These are phyloP conservation scores for Illadopsis cleaveri DNA, from an alignment of 2,113 vertebrate genomes.

Conservation along the genomic window DNA sequence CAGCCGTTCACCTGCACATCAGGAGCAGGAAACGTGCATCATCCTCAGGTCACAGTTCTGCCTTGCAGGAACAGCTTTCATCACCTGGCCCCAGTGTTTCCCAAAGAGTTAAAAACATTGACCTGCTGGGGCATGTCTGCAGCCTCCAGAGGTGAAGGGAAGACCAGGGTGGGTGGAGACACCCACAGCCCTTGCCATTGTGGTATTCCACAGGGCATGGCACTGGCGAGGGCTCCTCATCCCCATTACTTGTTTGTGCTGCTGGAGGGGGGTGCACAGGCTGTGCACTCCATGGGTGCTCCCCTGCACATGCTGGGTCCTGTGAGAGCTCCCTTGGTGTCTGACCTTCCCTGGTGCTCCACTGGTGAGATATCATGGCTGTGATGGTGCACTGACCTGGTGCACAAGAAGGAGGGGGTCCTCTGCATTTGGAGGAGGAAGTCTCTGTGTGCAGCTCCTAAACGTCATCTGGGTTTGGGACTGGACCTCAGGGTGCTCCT, in stretches of 20 bases:
- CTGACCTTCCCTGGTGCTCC: neutral
- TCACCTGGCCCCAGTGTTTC: neutral
- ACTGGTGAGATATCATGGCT: fast-evolving
- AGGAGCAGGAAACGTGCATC: neutral
- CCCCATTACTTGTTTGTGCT: neutral
- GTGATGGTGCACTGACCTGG: no score
- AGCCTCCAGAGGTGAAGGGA: constrained; percentile 4
- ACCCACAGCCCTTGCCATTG: neutral
- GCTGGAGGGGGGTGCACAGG: neutral
- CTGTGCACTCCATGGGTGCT: neutral
- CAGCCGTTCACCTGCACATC: neutral
- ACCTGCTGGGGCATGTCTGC: constrained; percentile 7
- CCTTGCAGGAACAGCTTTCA: constrained; percentile 8
- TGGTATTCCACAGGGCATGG: neutral
- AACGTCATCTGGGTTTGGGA: neutral
- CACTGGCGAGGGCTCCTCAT: fast-evolving
- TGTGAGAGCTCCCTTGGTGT: fast-evolving
- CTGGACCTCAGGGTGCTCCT: neutral
- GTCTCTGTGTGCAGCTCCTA: neutral
- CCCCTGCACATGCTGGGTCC: neutral
- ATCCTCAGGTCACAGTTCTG: neutral
- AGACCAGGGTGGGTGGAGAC: constrained; percentile 15
- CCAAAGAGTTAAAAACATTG: neutral
- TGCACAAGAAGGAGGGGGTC: neutral
- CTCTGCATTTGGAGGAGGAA: neutral